These are phyloP conservation scores for Pangasius mekongensis DNA, from an alignment of 2,797 vertebrate species.

Conservation along the genomic window DNA sequence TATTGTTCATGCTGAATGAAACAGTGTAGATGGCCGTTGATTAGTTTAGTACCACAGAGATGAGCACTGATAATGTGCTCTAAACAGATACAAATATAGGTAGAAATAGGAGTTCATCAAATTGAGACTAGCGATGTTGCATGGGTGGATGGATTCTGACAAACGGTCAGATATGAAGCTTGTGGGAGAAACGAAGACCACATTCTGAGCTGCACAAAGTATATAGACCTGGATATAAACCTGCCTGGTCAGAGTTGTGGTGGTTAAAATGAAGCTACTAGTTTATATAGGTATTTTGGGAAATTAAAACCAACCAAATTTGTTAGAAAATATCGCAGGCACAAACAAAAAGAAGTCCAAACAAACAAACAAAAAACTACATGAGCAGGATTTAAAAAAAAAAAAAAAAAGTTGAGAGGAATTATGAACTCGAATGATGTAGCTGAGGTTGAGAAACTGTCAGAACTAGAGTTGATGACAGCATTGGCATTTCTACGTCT, in stretches of 20 bases:
- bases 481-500: neutral
- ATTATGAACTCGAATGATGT: neutral
- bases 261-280: neutral
- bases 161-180: neutral
- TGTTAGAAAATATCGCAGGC: neutral
- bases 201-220: neutral
- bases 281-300: too few relatives aligned
- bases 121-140: neutral
- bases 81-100: neutral
- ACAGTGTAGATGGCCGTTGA: neutral
- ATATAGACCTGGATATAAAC: neutral
- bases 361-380: neutral
- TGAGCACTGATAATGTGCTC: neutral
- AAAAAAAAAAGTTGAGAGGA: neutral
- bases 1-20: neutral
- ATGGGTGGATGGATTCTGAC: neutral
- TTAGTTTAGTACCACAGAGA: neutral
- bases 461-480: neutral
- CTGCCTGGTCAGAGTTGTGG: neutral
- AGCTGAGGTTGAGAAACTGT: neutral
- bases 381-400: neutral
- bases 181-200: neutral
- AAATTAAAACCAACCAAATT: neutral
- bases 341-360: neutral
- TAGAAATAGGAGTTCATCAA: neutral